Evolutionary conservation across 2,797 vertebrate species (phyloP).

Genomic region (Poeciliopsis paucimaculata): DNA sequence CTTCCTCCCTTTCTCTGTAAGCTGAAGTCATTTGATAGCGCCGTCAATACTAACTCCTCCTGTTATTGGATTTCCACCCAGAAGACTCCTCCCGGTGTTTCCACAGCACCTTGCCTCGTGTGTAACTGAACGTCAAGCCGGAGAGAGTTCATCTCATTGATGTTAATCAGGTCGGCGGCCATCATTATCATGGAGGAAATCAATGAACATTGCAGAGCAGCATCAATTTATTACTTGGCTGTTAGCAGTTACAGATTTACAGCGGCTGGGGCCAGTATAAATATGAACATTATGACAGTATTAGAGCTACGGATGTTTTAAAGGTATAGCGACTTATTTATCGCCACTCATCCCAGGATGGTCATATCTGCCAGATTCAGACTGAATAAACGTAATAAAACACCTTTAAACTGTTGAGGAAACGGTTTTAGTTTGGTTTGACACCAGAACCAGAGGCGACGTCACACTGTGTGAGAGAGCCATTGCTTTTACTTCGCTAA

Average conservation of each 20-base stretch:
- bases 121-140: slow-evolving; percentile 30
- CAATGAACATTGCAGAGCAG: not conserved
- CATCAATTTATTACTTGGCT: not conserved
- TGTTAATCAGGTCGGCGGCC: not conserved
- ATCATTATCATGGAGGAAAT: not conserved
- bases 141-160: slow-evolving; percentile 19
- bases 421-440: no score
- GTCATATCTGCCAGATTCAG: not conserved
- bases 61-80: slow-evolving; percentile 60
- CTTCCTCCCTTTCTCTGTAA: slow-evolving; percentile 6
- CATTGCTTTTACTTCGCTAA: not conserved
- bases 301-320: not conserved
- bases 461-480: not conserved
- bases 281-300: not conserved
- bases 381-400: not conserved
- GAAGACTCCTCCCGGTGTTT: slow-evolving; percentile 14
- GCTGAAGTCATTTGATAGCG: slow-evolving; percentile 53
- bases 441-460: not conserved
- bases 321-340: not conserved
- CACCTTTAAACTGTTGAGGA: no score
- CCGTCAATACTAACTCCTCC: slow-evolving; percentile 51
- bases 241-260: not conserved
- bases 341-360: not conserved
- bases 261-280: not conserved
- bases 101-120: not conserved